Percentiles rank a stretch among this genome's conserved stretches.
These are phyloP conservation scores for Toxotes chatareus DNA, from an alignment of 2,113 vertebrate species.

Conservation along the genomic window DNA sequence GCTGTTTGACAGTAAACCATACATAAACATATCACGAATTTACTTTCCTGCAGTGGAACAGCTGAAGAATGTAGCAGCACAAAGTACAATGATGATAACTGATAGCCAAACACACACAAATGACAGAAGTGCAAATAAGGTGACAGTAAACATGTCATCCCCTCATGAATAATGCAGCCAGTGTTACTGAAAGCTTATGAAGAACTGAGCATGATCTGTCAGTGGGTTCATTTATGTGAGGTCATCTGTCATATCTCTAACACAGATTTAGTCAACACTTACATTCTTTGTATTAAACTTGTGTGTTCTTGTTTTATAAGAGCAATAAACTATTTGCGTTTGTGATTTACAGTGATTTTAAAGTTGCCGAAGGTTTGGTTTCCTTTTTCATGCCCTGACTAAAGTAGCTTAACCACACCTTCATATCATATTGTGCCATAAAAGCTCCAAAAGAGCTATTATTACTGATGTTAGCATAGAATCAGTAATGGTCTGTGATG, in stretches of 20 bases:
- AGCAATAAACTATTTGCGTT: slow-evolving; percentile 22
- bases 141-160: slow-evolving; percentile 51
- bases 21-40: slow-evolving; percentile 6
- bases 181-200: slow-evolving; percentile 22
- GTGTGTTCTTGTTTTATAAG: slow-evolving; percentile 7
- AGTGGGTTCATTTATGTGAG: slow-evolving; percentile 26
- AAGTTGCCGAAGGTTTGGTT: slow-evolving; percentile 13
- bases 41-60: not conserved
- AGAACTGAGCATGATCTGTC: slow-evolving; percentile 22
- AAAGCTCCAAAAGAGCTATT: slow-evolving; percentile 3
- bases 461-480: slow-evolving; percentile 11
- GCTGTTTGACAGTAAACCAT: not conserved
- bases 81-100: slow-evolving; percentile 42
- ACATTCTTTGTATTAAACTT: slow-evolving; percentile 7
- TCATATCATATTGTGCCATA: slow-evolving; percentile 6
- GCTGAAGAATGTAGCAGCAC: slow-evolving; percentile 33
- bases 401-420: slow-evolving; percentile 9
- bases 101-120: slow-evolving; percentile 37
- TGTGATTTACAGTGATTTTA: slow-evolving; percentile 25
- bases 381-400: not conserved
- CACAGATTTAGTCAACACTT: slow-evolving; percentile 16
- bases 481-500: not conserved
- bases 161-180: slow-evolving; percentile 32
- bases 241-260: slow-evolving; percentile 27
- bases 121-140: slow-evolving; percentile 34